Evolutionary conservation across 2,113 vertebrate species (phyloP), one percentile per base, ranked within the genome.

Genomic region (Alethe castanea): DNA sequence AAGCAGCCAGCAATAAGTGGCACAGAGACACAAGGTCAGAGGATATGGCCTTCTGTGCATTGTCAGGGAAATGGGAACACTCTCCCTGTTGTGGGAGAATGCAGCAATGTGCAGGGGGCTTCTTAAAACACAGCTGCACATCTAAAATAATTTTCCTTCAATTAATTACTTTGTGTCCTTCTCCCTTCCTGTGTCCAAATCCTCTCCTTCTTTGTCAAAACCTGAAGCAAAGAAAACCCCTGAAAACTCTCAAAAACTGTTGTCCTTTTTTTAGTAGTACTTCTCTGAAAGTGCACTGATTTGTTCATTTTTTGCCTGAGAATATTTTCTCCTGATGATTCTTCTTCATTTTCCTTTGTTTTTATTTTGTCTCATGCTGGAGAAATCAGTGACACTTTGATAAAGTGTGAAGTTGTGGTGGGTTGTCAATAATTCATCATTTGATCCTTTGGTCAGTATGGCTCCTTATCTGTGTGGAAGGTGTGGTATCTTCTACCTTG

Each of bases 81-180:
- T 57, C 19, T 67, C 18, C 13, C 14, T 54, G 25, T 33, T 14
- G 15, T 11, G 28, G 25, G 44, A 90, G 36, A 65, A n/a, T 0
- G 1, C 4, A 56, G 19, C 2, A 1, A 28, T 4, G 1, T 44
- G 22, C 53, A 53, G 66, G 15, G 7, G 15, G 5, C 53, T 48
- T 71, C 62, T 94, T 45, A 57, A 10, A 86, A 38, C 38, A 24
- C 24, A 92, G 71, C 28, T 38, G 35, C 33, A 26, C 1, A 3
- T 50, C 44, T 82, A 16, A 85, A 85, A 33, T 33, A 60, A 3
- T 36, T 90, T 38, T 85, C 9, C n/a, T 82, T 28, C 76, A 65
- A 14, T 45, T 25, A 12, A 35, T 60, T 78, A 26, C n/a, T 48
- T 85, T 12, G 6, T 53, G 45, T 24, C 38, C 24, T 38, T 80